Conservation (phyloP, 2,888 invertebrate genomes). For the Andrena flavipes region DNA sequence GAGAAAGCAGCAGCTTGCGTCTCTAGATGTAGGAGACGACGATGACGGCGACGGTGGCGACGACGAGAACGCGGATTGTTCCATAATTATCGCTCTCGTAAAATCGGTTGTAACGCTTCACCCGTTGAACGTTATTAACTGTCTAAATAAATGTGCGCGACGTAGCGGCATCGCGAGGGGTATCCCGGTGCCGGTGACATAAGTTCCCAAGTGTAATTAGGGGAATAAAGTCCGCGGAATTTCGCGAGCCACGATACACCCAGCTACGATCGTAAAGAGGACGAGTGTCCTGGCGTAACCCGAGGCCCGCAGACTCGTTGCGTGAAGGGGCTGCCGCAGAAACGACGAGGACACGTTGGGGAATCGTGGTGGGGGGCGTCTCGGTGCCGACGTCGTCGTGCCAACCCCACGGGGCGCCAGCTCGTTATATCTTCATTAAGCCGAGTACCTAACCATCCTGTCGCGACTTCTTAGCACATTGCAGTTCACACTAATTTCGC, state of each 20-base stretch:
- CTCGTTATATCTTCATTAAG: constrained; percentile 83
- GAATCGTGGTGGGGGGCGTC: constrained; percentile 72
- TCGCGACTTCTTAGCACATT: constrained; percentile 75
- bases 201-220: constrained; percentile 82
- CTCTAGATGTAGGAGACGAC: no score
- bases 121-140: constrained; percentile 41
- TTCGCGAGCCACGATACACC: constrained; percentile 68
- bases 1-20: not conserved
- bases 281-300: constrained; percentile 69
- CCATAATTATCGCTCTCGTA: not conserved
- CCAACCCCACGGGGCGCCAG: constrained; percentile 75
- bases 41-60: not conserved
- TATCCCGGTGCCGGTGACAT: constrained; percentile 67
- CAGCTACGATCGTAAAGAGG: constrained; percentile 72
- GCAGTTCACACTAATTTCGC: constrained; percentile 66
- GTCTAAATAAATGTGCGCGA: constrained; percentile 39
- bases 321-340: constrained; percentile 56
- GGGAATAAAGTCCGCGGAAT: constrained; percentile 81
- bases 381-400: constrained; percentile 74
- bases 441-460: constrained; percentile 72
- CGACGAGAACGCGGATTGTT: constrained; percentile 1
- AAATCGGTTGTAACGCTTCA: constrained; percentile 7
- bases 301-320: constrained; percentile 64
- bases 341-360: constrained; percentile 68
- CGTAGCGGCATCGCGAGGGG: constrained; percentile 38